Conservation (phyloP, 2,797 vertebrate species). For the Cuculus canorus region DNA sequence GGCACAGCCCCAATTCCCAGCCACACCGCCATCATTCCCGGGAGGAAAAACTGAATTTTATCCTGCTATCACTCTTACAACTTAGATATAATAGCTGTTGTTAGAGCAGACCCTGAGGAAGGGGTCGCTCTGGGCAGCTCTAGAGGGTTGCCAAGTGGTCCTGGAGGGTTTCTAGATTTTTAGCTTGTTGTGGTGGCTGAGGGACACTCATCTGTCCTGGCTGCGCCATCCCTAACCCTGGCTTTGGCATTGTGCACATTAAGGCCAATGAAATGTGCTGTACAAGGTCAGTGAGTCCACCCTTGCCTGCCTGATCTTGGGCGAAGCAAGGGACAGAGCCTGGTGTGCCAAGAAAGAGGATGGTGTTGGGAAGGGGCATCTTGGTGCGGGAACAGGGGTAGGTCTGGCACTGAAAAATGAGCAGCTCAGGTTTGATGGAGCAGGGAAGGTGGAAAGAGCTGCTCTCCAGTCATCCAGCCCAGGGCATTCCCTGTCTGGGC, state of each 20-base stretch:
- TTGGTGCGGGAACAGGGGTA: background rate
- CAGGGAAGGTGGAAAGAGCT: background rate
- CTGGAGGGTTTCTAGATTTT: background rate
- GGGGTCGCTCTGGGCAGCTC: background rate
- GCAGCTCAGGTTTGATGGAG: background rate
- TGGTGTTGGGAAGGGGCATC: background rate
- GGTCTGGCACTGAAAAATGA: background rate
- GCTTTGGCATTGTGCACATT: background rate
- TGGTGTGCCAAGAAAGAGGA: background rate
- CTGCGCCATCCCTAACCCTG: background rate
- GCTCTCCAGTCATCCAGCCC: background rate
- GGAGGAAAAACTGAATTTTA: background rate
- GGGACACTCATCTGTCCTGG: background rate
- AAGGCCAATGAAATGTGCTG: background rate
- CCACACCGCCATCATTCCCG: background rate
- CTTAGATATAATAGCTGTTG: background rate
- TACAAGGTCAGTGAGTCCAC: background rate
- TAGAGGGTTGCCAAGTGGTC: background rate
- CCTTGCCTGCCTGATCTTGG: background rate
- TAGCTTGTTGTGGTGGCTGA: background rate
- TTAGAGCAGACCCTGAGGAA: background rate
- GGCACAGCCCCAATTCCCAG: background rate
- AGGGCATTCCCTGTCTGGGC: background rate
- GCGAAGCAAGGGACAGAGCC: background rate
- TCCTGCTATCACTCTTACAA: background rate